Conservation (phyloP, 2,888 invertebrate genomes). For the Ennomos fuscantarius region DNA sequence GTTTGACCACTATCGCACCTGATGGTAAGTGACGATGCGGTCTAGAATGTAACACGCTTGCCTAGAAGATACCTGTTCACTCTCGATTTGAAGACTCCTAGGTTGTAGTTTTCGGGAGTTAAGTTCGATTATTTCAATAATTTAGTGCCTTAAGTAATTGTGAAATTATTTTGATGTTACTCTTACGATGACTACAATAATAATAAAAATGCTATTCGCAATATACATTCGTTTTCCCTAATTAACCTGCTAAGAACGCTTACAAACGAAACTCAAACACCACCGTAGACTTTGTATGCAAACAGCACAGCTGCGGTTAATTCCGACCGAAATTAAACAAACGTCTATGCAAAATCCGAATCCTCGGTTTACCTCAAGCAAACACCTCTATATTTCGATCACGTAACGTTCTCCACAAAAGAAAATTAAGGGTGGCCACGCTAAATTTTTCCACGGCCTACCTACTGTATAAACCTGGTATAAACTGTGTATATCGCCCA, state of each 20-base stretch:
- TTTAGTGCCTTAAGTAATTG: too few species aligned
- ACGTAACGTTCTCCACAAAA: constrained; percentile 64
- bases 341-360: constrained; percentile 37
- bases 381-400: constrained; percentile 57
- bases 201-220: too few species aligned
- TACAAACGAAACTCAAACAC: constrained; percentile 13
- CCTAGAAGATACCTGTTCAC: too few species aligned
- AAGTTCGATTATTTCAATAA: too few species aligned
- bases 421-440: constrained; percentile 68
- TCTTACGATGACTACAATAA: too few species aligned
- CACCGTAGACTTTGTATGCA: constrained; percentile 33
- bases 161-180: too few species aligned
- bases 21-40: too few species aligned
- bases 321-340: constrained; percentile 37
- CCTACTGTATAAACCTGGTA: constrained; percentile 41
- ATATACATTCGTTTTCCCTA: not conserved
- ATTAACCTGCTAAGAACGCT: constrained; percentile 12
- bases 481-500: constrained; percentile 63
- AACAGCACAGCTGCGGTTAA: constrained; percentile 36
- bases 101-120: too few species aligned
- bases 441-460: constrained; percentile 61
- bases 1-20: too few species aligned
- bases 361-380: constrained; percentile 38
- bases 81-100: too few species aligned
- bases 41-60: too few species aligned